Conservation (phyloP, 35 echinoderm and acorn worm genomes). For the Apostichopus californicus region DNA sequence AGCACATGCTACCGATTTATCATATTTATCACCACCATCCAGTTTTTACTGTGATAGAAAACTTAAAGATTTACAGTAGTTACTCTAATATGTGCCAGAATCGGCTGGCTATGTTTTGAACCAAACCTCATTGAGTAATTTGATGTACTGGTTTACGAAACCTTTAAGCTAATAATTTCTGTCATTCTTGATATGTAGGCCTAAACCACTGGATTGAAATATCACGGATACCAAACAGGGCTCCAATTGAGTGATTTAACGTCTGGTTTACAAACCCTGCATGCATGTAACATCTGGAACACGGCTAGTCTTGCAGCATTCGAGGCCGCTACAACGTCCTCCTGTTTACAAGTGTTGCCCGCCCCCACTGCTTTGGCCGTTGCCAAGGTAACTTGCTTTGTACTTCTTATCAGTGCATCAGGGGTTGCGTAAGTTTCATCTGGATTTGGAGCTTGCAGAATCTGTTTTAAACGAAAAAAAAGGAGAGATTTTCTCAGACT, state of each 20-base stretch:
- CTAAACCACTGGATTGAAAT: too few species aligned
- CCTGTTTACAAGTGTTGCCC: constrained; percentile 48
- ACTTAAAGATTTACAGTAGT: too few species aligned
- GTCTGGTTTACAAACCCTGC: constrained; percentile 3
- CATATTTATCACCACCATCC: too few species aligned
- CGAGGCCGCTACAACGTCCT: constrained; percentile 43
- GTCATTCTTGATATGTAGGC: too few species aligned
- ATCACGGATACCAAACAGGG: too few species aligned
- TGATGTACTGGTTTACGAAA: neutral
- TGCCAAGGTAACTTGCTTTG: constrained; percentile 47
- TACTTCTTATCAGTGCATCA: constrained; percentile 18
- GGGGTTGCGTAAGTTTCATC: constrained; percentile 16
- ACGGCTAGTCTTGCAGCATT: constrained; percentile 29
- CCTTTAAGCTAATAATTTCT: neutral
- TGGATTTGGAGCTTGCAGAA: constrained; percentile 11
- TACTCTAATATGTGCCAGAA: too few species aligned
- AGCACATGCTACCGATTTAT: too few species aligned
- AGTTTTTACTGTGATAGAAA: too few species aligned
- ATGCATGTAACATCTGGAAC: constrained; percentile 36
- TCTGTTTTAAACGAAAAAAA: neutral
- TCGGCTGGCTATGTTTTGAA: too few species aligned
- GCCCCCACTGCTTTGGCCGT: constrained; percentile 49
- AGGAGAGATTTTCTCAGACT: neutral
- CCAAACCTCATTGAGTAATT: too few species aligned
- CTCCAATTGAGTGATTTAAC: neutral